phyloP scores from a whole-genome alignment of 1,140 invertebrate species.

The Drosophila suzukii region DNA sequence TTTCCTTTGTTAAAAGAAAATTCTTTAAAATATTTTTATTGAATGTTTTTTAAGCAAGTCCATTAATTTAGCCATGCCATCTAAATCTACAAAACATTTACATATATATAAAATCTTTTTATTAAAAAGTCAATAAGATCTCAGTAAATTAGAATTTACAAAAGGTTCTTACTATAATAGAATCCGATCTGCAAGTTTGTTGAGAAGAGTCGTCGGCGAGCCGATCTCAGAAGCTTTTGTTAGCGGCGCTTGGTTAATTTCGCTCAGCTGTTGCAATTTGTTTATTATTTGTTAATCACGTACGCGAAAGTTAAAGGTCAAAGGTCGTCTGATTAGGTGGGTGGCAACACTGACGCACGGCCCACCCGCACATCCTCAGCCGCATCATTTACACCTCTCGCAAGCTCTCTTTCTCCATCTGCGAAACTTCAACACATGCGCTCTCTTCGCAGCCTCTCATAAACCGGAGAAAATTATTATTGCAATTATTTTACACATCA shows the following conservation, averaged over 20 bases:
- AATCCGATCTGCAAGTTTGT: conserved; percentile 24
- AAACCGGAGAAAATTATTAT: background rate
- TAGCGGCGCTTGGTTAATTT: conserved; percentile 24
- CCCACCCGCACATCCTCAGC: conserved; percentile 10
- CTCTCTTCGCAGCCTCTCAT: conserved; percentile 13
- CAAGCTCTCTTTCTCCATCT: conserved; percentile 3
- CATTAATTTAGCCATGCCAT: too few species aligned
- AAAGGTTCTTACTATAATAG: background rate
- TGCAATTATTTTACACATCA: background rate
- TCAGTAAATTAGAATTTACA: background rate
- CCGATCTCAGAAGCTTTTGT: conserved; percentile 4
- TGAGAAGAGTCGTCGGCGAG: background rate
- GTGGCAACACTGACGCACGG: conserved; percentile 56
- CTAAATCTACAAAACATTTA: background rate
- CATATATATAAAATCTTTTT: too few species aligned
- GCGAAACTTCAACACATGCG: conserved; percentile 38
- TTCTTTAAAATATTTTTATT: too few species aligned
- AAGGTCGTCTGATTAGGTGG: conserved; percentile 61
- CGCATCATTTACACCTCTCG: conserved; percentile 14
- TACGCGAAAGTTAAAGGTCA: conserved; percentile 62
- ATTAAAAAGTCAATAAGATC: background rate
- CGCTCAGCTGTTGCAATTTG: conserved; percentile 55
- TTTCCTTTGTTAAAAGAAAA: too few species aligned
- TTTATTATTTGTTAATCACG: conserved; percentile 70
- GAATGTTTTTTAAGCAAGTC: too few species aligned